A percentile compares a stretch with the other conserved stretches of the same genome.
Evolutionary conservation across 2,888 invertebrate species (phyloP).

Genomic region (Prionchulus punctatus): DNA sequence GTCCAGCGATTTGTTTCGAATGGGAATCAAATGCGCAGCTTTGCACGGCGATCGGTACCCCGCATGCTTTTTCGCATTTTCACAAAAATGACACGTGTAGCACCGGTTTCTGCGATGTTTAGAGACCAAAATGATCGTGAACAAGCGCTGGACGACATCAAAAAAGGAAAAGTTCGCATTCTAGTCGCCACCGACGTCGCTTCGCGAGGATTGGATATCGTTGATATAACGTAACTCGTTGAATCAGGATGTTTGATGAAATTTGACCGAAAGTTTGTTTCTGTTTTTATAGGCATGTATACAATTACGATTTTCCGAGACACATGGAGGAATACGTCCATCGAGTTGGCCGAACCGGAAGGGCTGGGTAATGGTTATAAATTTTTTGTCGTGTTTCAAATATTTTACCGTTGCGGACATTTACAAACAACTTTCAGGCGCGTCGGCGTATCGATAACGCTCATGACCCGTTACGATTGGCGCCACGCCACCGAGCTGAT

Average conservation of each 20-base stretch:
- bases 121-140: conserved; percentile 52
- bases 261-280: background rate
- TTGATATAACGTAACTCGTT: conserved; percentile 34
- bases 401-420: background rate
- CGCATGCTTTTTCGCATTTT: too few species aligned
- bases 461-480: conserved; percentile 62
- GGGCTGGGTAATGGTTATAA: conserved; percentile 50
- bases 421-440: conserved; percentile 31
- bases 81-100: too few species aligned
- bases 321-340: conserved; percentile 93
- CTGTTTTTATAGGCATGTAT: conserved; percentile 49
- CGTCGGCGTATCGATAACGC: conserved; percentile 62
- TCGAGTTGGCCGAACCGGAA: conserved; percentile 81
- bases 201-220: conserved; percentile 71
- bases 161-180: conserved; percentile 58
- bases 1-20: conserved; percentile 56
- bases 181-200: conserved; percentile 88
- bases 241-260: background rate
- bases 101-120: too few species aligned
- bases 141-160: conserved; percentile 61
- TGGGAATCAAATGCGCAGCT: conserved; percentile 53
- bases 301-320: conserved; percentile 80
- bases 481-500: conserved; percentile 62
- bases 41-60: conserved; percentile 64
- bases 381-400: background rate